A percentile compares a stretch with the other conserved stretches of the same genome.
phyloP scores from a whole-genome alignment of 2,888 invertebrate species.

The Ceraclea dissimilis region DNA sequence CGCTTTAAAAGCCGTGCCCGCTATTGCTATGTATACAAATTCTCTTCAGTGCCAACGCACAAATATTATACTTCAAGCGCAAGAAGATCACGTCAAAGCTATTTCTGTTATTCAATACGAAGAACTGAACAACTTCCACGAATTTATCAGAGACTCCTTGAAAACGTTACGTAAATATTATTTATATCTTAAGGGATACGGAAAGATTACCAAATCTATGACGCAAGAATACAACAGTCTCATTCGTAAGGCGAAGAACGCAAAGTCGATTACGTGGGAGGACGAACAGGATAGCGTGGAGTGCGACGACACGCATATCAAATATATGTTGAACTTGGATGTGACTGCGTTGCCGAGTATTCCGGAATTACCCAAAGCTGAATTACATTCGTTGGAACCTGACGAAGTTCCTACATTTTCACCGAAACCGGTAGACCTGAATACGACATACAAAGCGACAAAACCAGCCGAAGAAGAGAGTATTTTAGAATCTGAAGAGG shows the following conservation, averaged over 20 bases:
- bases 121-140: slow-evolving; percentile 45
- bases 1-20: slow-evolving; percentile 33
- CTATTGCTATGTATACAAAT: slow-evolving; percentile 33
- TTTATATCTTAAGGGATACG: slow-evolving; percentile 51
- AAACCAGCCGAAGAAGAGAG: neutral
- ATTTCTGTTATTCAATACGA: slow-evolving; percentile 40
- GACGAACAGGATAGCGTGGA: slow-evolving; percentile 37
- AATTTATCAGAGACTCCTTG: slow-evolving; percentile 47
- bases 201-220: slow-evolving; percentile 49
- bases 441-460: slow-evolving; percentile 5
- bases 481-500: slow-evolving; percentile 12
- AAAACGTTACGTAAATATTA: slow-evolving; percentile 51
- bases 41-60: slow-evolving; percentile 34
- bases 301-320: slow-evolving; percentile 33
- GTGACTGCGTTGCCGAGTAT: neutral
- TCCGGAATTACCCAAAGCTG: slow-evolving; percentile 10
- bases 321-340: slow-evolving; percentile 36
- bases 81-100: slow-evolving; percentile 36
- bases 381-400: slow-evolving; percentile 1
- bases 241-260: slow-evolving; percentile 51
- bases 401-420: slow-evolving; percentile 9
- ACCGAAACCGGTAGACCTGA: neutral
- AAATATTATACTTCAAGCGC: slow-evolving; percentile 38
- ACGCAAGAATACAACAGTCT: slow-evolving; percentile 51
- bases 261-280: slow-evolving; percentile 54